A percentile compares a stretch with the other conserved stretches of the same genome.
Conservation (phyloP, 2,113 vertebrate species). For the Craseonycteris thonglongyai region DNA sequence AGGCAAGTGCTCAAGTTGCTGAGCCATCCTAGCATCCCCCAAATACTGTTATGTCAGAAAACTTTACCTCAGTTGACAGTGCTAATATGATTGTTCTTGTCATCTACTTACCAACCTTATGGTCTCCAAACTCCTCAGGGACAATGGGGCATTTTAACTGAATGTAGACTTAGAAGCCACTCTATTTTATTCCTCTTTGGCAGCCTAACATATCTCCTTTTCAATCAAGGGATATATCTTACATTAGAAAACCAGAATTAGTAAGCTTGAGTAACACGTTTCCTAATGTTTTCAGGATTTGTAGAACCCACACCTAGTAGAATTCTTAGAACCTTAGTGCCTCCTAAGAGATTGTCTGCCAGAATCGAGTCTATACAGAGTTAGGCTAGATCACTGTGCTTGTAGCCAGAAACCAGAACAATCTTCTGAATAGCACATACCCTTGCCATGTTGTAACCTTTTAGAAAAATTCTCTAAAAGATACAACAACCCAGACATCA, state of each 20-base stretch:
- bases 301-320: not conserved
- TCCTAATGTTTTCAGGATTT: not conserved
- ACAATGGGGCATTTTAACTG: not conserved
- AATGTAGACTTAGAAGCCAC: not conserved
- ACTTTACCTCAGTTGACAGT: not conserved
- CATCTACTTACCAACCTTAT: not conserved
- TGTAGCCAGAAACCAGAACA: not conserved
- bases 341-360: not conserved
- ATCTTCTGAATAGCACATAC: not conserved
- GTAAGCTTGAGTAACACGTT: not conserved
- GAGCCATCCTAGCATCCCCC: too few relatives aligned
- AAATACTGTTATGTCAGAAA: not conserved
- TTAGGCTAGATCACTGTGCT: not conserved
- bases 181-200: not conserved
- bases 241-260: not conserved
- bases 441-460: not conserved
- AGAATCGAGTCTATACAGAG: not conserved
- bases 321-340: not conserved
- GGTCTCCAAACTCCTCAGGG: not conserved
- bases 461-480: not conserved
- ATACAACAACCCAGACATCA: not conserved
- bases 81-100: not conserved
- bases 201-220: not conserved
- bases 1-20: too few relatives aligned
- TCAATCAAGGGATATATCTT: not conserved